Evolutionary conservation across 2,888 invertebrate genomes (phyloP).

Genomic region (Antitype chi): DNA sequence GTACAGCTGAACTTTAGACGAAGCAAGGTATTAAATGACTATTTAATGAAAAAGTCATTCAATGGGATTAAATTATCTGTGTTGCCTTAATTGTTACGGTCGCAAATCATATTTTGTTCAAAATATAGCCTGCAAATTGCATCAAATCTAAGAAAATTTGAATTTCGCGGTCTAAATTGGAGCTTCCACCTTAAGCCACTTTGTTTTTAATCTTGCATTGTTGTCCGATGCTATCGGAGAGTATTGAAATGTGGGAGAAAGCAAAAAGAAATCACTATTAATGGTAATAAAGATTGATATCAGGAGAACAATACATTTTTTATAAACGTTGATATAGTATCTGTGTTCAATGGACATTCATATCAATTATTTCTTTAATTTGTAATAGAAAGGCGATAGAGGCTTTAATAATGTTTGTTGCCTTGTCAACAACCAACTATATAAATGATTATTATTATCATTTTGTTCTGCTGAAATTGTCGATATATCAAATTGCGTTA

Average conservation of each 20-base stretch:
- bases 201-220: conserved; percentile 40
- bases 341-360: conserved; percentile 18
- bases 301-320: conserved; percentile 44
- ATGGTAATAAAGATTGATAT: conserved; percentile 54
- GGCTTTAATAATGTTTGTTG: neutral
- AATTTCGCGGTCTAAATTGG: too few relatives aligned
- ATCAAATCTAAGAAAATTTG: too few relatives aligned
- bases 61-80: too few relatives aligned
- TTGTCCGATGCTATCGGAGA: conserved; percentile 54
- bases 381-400: conserved; percentile 10
- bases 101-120: too few relatives aligned
- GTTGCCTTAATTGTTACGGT: too few relatives aligned
- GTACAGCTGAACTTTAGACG: too few relatives aligned
- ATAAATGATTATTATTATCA: neutral
- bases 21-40: too few relatives aligned
- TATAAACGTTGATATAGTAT: conserved; percentile 10
- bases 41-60: too few relatives aligned
- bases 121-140: too few relatives aligned
- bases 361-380: conserved; percentile 36
- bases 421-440: neutral
- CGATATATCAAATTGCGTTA: neutral
- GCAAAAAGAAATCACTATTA: conserved; percentile 57
- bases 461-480: neutral
- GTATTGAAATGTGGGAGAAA: conserved; percentile 62
- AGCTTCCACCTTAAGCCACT: neutral